Conservation (phyloP, 2,888 invertebrate species). For the Coecobrya sp. region DNA sequence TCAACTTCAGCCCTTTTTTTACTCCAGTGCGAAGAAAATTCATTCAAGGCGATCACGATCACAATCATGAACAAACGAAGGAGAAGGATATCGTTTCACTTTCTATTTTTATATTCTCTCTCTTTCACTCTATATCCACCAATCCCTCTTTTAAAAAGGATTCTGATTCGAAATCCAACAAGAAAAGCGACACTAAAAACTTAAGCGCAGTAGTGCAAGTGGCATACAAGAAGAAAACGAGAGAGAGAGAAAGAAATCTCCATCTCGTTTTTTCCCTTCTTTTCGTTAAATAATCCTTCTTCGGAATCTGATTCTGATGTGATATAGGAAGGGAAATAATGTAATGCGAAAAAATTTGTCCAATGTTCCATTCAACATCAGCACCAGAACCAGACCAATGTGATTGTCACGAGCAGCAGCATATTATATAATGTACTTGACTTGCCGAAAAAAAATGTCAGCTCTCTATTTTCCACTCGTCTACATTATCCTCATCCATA, state of each 20-base stretch:
- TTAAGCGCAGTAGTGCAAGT: slow-evolving; percentile 35
- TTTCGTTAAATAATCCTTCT: slow-evolving; percentile 68
- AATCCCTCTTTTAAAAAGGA: slow-evolving; percentile 66
- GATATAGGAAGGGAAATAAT: slow-evolving; percentile 60
- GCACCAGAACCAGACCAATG: slow-evolving; percentile 19
- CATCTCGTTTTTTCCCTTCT: no score
- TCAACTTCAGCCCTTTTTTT: slow-evolving; percentile 36
- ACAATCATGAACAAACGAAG: slow-evolving; percentile 62
- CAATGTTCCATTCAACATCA: slow-evolving; percentile 65
- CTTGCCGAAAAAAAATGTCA: slow-evolving; percentile 58
- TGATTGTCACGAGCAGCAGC: slow-evolving; percentile 63
- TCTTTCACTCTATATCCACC: slow-evolving; percentile 14
- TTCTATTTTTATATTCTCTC: slow-evolving; percentile 52
- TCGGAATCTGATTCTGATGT: slow-evolving; percentile 63
- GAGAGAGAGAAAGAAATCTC: slow-evolving; percentile 14
- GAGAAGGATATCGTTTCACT: slow-evolving; percentile 64
- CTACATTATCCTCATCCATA: slow-evolving; percentile 32
- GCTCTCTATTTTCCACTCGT: background rate
- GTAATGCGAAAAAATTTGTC: slow-evolving; percentile 71
- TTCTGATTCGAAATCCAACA: slow-evolving; percentile 52
- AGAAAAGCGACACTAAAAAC: background rate
- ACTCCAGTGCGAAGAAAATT: slow-evolving; percentile 53
- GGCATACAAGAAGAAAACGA: slow-evolving; percentile 41
- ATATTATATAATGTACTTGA: slow-evolving; percentile 51
- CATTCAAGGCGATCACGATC: slow-evolving; percentile 71